Conservation (phyloP, 2,888 invertebrate species). For the Entomobrya multifasciata region DNA sequence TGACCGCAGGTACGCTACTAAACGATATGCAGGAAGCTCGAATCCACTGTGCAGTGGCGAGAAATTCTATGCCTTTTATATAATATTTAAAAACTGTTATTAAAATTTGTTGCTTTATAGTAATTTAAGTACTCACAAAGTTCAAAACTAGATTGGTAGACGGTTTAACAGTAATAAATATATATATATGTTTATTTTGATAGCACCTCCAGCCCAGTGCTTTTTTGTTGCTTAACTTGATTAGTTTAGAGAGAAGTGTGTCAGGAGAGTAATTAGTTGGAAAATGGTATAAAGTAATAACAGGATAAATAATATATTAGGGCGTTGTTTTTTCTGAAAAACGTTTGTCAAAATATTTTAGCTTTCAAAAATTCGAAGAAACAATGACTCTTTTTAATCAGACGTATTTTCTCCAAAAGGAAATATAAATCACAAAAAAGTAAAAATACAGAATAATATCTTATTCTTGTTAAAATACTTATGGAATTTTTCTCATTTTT, state of each 20-base stretch:
- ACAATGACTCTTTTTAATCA: conserved; percentile 23
- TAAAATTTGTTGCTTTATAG: neutral
- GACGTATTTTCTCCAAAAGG: conserved; percentile 39
- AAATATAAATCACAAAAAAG: neutral
- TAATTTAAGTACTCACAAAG: conserved; percentile 19
- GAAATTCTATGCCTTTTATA: too few species aligned
- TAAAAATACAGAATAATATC: too few species aligned
- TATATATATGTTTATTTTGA: neutral
- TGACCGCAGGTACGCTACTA: too few species aligned
- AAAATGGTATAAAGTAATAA: neutral
- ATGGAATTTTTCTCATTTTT: too few species aligned
- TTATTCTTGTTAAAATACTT: too few species aligned
- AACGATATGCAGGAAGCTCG: too few species aligned
- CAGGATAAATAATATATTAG: conserved; percentile 9
- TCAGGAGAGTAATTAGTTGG: neutral
- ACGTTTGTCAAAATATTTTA: neutral
- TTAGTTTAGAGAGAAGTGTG: too few species aligned
- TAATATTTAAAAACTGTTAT: too few species aligned
- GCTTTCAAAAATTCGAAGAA: too few species aligned
- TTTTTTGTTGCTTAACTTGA: conserved; percentile 36
- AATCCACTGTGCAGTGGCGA: too few species aligned
- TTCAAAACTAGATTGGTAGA: conserved; percentile 13
- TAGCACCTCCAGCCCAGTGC: conserved; percentile 70
- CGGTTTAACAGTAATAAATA: too few species aligned
- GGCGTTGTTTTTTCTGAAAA: neutral